Conservation (phyloP, 2,113 vertebrate genomes). For the Ptychochromis oligacanthus region DNA sequence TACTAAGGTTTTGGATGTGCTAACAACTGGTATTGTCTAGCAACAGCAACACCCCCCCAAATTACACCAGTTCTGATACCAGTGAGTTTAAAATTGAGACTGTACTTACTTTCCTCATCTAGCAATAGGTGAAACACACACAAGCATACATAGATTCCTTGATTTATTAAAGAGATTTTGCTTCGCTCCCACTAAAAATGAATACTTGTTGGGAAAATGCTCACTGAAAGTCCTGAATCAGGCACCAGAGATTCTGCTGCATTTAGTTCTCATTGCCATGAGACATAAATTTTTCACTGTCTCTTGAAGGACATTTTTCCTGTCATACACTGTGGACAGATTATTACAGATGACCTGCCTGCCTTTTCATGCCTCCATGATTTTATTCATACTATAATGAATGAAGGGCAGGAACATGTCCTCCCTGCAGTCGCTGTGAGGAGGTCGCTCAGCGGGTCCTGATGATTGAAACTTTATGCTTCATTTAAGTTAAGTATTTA, state of each 20-base stretch:
- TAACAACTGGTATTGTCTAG: background rate
- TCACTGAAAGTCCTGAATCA: background rate
- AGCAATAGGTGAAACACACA: background rate
- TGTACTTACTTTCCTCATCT: background rate
- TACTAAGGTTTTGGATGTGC: background rate
- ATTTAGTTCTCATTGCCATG: background rate
- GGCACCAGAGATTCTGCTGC: background rate
- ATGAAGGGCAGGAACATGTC: slow-evolving; percentile 47
- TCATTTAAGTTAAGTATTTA: slow-evolving; percentile 51
- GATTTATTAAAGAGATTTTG: background rate
- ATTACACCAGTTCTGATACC: background rate
- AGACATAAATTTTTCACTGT: slow-evolving; percentile 41
- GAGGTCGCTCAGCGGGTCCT: slow-evolving; percentile 35
- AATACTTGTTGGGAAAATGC: background rate
- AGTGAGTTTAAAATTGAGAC: background rate
- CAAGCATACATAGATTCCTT: background rate
- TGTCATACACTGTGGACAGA: slow-evolving; percentile 24
- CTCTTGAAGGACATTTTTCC: slow-evolving; percentile 52
- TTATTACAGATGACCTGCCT: slow-evolving; percentile 57
- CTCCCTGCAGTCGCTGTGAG: slow-evolving; percentile 6
- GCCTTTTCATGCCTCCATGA: slow-evolving; percentile 56
- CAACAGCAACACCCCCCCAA: background rate
- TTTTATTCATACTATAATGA: slow-evolving; percentile 57
- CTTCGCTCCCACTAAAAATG: background rate
- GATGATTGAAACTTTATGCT: slow-evolving; percentile 40